Evolutionary conservation across 2,888 invertebrate genomes (phyloP), one percentile per base, ranked within the genome.

Genomic region (Brachyptera putata): DNA sequence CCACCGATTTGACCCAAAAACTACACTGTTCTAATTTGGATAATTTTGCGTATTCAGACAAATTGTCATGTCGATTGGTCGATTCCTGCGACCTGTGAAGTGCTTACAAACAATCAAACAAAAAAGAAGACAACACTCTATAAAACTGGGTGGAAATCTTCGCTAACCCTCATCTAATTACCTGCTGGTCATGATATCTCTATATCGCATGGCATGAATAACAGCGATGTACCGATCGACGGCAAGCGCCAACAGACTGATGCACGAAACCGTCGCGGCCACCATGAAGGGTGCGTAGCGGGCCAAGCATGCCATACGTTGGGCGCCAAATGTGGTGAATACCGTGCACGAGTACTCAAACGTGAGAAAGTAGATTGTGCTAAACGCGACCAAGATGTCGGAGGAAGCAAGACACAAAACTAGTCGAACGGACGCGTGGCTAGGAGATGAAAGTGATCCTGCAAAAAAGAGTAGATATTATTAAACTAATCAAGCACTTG

Each of bases 151-250:
- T n/a, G n/a, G n/a, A n/a, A n/a, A n/a, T n/a, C n/a, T n/a, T n/a
- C n/a, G n/a, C n/a, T n/a, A n/a, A n/a, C n/a, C n/a, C n/a, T n/a
- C n/a, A n/a, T n/a, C n/a, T n/a, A 22, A 49, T 34, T 14, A 63
- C 63, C 60, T 57, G 13, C 36, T 56, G 48, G 43, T 62, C 60
- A 64, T 60, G 46, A 64, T 43, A n/a, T 58, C 53, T n/a, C 62
- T 37, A 53, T 64, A 62, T 21, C 64, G 56, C 30, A 64, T 43
- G 11, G 61, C 56, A 50, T 64, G 59, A 16, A 64, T 59, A 36
- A 64, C 58, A n/a, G 64, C 64, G 24, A 62, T 43, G 57, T 64
- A 64, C 1, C 64, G 39, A 43, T 64, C 64, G 7, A 62, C 34
- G 14, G 62, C 60, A 34, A 64, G 60, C 18, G 49, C 56, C 16